A percentile compares a stretch with the other conserved stretches of the same genome.
Conservation (phyloP, 2,797 vertebrate genomes). For the Gallinago stenura region DNA sequence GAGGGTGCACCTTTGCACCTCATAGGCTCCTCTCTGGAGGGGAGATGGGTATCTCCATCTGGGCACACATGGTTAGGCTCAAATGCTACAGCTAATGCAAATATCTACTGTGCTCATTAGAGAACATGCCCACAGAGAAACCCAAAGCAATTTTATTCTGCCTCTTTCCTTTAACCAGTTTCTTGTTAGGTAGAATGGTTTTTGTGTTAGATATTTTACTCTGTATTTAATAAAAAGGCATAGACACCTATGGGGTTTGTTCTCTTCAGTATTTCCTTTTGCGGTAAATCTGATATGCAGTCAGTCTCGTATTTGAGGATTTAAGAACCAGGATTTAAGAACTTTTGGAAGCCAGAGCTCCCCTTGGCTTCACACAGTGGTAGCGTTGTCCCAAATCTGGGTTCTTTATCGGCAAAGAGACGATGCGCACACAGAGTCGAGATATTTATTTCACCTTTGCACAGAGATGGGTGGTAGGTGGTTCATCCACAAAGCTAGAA, state of each 20-base stretch:
- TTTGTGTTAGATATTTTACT: neutral
- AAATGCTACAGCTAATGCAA: neutral
- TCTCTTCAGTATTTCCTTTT: neutral
- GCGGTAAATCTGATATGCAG: neutral
- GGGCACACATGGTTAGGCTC: neutral
- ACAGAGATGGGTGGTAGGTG: neutral
- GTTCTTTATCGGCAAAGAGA: neutral
- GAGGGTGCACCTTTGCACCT: neutral
- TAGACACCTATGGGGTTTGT: neutral
- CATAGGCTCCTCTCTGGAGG: neutral
- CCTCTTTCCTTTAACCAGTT: neutral
- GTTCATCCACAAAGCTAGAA: neutral
- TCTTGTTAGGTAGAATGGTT: neutral
- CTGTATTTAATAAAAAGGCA: neutral
- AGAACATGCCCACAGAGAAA: neutral
- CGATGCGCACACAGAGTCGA: neutral
- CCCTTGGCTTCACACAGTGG: neutral
- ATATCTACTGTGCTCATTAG: neutral
- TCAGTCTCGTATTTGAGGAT: neutral
- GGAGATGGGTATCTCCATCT: neutral
- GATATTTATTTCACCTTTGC: neutral
- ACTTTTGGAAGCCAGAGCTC: neutral
- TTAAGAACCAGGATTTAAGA: neutral
- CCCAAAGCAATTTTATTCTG: neutral
- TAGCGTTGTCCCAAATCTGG: neutral